These are phyloP conservation scores for Lissocephala sabroskyi DNA, from an alignment of 2,888 invertebrate genomes.

Conservation along the genomic window DNA sequence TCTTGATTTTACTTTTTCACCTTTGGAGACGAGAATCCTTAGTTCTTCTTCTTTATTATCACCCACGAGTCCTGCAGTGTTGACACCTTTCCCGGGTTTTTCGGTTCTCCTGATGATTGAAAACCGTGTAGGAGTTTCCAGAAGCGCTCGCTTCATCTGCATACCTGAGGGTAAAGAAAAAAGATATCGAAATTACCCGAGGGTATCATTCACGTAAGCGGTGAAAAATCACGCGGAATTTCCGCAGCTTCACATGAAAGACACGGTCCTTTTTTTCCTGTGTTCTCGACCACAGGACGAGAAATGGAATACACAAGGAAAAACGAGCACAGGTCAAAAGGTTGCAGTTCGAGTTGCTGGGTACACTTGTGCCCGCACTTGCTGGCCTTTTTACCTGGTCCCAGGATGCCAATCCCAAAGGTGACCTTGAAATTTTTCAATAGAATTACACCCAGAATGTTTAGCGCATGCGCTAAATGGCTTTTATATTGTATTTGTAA, in stretches of 20 bases:
- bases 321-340: not conserved
- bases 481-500: constrained; percentile 56
- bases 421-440: constrained; percentile 60
- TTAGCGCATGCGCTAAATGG: constrained; percentile 63
- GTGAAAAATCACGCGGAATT: constrained; percentile 56
- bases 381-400: constrained; percentile 43
- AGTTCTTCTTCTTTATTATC: too few relatives aligned
- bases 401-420: constrained; percentile 30
- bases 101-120: too few relatives aligned
- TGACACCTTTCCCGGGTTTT: too few relatives aligned
- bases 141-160: constrained; percentile 52
- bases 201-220: constrained; percentile 52
- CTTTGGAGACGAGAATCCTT: too few relatives aligned
- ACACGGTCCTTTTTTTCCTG: constrained; percentile 25
- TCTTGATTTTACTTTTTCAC: too few relatives aligned
- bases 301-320: not conserved
- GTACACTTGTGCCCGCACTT: not conserved
- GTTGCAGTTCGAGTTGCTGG: constrained; percentile 2
- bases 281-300: constrained; percentile 1
- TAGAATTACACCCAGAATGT: constrained; percentile 51
- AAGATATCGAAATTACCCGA: too few relatives aligned
- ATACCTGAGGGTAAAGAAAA: constrained; percentile 37
- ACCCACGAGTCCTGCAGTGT: too few relatives aligned
- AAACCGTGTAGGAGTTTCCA: constrained; percentile 44
- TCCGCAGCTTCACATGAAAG: constrained; percentile 52